Evolutionary conservation across 2,113 vertebrate species (phyloP).

Genomic region (Oophaga pumilio): DNA sequence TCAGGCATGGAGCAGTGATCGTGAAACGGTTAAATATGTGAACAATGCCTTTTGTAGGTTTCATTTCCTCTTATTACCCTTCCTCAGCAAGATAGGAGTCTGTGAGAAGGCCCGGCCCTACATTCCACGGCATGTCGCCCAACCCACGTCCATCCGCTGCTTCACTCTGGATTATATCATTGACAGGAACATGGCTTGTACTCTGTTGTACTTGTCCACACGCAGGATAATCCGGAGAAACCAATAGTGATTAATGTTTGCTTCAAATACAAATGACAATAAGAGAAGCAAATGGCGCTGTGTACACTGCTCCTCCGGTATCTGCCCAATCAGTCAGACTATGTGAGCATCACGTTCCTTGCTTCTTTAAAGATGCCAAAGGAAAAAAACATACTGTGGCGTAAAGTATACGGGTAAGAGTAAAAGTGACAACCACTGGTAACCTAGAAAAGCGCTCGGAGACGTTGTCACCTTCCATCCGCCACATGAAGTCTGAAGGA

Average conservation of each 20-base stretch:
- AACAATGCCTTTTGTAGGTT: conserved; percentile 20
- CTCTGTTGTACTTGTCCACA: conserved; percentile 24
- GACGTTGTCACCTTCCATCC: not conserved
- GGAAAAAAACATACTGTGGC: not conserved
- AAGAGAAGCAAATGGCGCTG: not conserved
- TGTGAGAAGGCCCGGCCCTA: conserved; percentile 47
- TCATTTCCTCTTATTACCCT: conserved; percentile 37
- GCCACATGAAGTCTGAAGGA: not conserved
- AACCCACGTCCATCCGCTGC: conserved; percentile 22
- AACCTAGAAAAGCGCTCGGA: not conserved
- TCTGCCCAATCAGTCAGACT: not conserved
- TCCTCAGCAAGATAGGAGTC: conserved; percentile 14
- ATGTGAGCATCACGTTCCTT: not conserved
- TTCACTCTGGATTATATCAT: conserved; percentile 35
- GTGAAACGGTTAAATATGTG: conserved; percentile 19
- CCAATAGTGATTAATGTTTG: conserved; percentile 35
- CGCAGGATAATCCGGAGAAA: conserved; percentile 21
- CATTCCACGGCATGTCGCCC: conserved; percentile 32
- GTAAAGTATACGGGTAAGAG: not conserved
- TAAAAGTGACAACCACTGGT: not conserved
- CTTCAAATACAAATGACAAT: conserved; percentile 27
- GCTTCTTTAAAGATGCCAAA: not conserved
- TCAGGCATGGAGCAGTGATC: not conserved
- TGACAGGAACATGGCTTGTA: conserved; percentile 43
- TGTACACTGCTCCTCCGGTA: not conserved